These are phyloP conservation scores for Anorthoa munda DNA, from an alignment of 2,888 invertebrate genomes.

Conservation along the genomic window DNA sequence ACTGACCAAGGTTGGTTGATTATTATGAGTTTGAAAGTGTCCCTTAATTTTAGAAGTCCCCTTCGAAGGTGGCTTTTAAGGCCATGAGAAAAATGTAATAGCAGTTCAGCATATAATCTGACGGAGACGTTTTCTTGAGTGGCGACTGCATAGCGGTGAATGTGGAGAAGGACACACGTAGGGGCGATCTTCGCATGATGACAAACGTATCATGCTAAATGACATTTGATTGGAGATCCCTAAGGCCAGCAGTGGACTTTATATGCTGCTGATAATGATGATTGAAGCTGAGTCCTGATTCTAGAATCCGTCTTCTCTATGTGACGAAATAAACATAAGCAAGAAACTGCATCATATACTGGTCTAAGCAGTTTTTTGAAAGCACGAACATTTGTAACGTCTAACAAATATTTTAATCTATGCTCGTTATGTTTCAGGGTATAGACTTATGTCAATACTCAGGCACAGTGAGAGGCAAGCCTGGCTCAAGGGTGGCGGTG, in stretches of 20 bases:
- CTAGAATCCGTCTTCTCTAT: neutral
- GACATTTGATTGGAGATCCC: neutral
- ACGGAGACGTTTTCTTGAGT: no score
- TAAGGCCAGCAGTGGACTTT: neutral
- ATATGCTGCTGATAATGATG: neutral
- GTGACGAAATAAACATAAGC: neutral
- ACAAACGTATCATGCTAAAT: neutral
- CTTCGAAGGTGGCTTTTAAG: neutral
- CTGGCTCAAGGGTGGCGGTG: conserved; percentile 95
- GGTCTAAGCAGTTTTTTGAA: neutral
- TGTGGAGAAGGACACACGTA: neutral
- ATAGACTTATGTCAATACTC: conserved; percentile 94
- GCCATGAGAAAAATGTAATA: neutral
- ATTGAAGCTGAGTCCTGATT: neutral
- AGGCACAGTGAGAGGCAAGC: conserved; percentile 93
- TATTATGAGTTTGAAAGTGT: conserved; percentile 35
- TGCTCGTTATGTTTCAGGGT: conserved; percentile 87
- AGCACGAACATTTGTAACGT: neutral
- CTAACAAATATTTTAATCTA: neutral
- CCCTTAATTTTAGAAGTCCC: neutral
- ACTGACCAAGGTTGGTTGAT: conserved; percentile 22
- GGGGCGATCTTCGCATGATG: neutral
- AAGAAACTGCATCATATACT: neutral
- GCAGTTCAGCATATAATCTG: neutral
- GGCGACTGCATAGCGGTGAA: no score